phyloP scores from a whole-genome alignment of 2,888 invertebrate genomes.

The Aleiodes leptofemur region DNA sequence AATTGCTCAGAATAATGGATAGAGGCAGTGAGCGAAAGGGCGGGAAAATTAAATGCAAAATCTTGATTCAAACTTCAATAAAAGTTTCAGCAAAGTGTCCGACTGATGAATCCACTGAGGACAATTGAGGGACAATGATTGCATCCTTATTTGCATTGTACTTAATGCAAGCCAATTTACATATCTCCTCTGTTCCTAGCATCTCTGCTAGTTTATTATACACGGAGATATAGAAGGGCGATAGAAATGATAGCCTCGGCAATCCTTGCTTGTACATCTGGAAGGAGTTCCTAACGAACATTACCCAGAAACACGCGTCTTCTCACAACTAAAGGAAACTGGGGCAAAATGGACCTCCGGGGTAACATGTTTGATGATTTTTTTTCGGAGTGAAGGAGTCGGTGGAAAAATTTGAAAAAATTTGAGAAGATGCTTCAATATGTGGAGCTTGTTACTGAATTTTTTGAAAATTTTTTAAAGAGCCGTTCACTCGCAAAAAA shows the following conservation, averaged over 20 bases:
- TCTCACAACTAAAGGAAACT: background rate
- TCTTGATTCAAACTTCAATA: background rate
- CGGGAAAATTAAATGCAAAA: conserved; percentile 4
- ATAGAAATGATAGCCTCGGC: no score
- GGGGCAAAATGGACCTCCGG: no score
- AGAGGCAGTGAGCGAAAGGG: no score
- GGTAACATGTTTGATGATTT: no score
- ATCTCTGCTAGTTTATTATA: background rate
- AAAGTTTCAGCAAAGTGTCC: conserved; percentile 7
- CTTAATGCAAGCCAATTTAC: conserved; percentile 20
- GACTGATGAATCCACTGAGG: background rate
- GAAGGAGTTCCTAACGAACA: background rate
- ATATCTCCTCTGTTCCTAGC: background rate
- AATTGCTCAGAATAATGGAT: no score
- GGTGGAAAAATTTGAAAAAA: no score
- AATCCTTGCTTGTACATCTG: background rate
- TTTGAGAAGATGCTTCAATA: no score
- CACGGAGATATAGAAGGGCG: no score
- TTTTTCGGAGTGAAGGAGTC: no score
- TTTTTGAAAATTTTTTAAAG: no score
- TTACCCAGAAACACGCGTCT: conserved; percentile 25
- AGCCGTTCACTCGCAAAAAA: no score
- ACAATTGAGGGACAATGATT: conserved; percentile 18
- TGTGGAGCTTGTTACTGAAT: no score
- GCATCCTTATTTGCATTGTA: conserved; percentile 24